These are phyloP conservation scores for Takifugu rubripes DNA, from an alignment of 2,797 vertebrate species.

Conservation along the genomic window DNA sequence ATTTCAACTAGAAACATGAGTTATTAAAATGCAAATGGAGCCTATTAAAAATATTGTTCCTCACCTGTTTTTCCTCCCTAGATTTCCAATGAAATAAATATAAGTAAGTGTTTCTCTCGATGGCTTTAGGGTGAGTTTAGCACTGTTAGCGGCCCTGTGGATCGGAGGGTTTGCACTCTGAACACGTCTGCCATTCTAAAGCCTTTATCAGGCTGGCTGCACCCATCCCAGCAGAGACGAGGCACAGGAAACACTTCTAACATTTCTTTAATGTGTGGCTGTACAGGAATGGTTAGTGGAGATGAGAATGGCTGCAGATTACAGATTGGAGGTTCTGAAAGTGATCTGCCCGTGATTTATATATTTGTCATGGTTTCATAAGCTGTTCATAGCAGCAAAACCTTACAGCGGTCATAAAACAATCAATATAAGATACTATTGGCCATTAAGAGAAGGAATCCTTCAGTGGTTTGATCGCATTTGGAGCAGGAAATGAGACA, in stretches of 20 bases:
- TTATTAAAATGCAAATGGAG: neutral
- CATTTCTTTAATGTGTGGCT: constrained; percentile 71
- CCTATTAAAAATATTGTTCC: constrained; percentile 10
- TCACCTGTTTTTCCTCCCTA: neutral
- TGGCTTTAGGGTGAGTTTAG: constrained; percentile 5
- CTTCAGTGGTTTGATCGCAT: constrained; percentile 42
- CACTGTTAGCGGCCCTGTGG: constrained; percentile 17
- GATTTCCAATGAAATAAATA: constrained; percentile 36
- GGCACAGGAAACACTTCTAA: constrained; percentile 69
- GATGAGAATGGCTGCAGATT: constrained; percentile 16
- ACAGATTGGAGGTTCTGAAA: constrained; percentile 10
- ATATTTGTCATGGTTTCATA: constrained; percentile 19
- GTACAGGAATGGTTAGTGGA: constrained; percentile 66
- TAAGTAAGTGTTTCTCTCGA: constrained; percentile 51
- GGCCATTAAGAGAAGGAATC: constrained; percentile 38
- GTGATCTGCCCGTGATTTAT: constrained; percentile 22
- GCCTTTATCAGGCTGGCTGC: constrained; percentile 37
- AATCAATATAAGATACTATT: constrained; percentile 29
- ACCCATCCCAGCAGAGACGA: constrained; percentile 43
- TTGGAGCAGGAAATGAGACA: constrained; percentile 29
- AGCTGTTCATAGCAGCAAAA: constrained; percentile 16
- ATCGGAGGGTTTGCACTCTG: constrained; percentile 9
- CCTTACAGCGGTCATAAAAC: constrained; percentile 14
- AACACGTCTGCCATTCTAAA: neutral
- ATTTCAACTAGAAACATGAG: neutral